These are phyloP conservation scores for Lynx canadensis DNA, from an alignment of 2,113 vertebrate genomes.

Conservation along the genomic window DNA sequence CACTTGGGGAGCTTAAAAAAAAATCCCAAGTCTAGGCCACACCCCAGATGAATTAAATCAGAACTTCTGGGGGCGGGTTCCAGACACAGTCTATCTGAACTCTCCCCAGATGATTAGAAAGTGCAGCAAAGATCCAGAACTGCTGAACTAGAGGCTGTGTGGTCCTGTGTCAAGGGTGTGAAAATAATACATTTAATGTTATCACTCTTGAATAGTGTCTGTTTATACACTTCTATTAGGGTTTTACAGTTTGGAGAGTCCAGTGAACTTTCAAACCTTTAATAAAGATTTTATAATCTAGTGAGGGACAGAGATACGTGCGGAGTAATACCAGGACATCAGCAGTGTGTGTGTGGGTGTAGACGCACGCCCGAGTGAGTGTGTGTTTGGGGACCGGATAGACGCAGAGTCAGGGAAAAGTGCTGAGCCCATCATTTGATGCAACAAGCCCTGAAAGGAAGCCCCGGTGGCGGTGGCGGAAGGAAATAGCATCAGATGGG, in stretches of 20 bases:
- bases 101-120: neutral
- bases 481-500: slow-evolving; percentile 34
- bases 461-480: neutral
- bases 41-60: neutral
- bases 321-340: slow-evolving; percentile 17
- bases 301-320: neutral
- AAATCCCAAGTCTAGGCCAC: neutral
- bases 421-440: slow-evolving; percentile 41
- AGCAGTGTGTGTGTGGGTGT: neutral
- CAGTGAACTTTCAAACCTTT: neutral
- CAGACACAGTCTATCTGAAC: neutral
- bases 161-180: neutral
- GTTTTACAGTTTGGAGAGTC: neutral
- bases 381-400: neutral
- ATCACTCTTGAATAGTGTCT: neutral
- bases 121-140: neutral
- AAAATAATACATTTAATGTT: neutral
- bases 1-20: neutral
- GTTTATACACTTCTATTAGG: neutral
- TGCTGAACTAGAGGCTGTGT: neutral
- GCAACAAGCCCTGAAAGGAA: slow-evolving; percentile 53
- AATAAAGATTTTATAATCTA: neutral
- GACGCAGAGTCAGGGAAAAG: neutral
- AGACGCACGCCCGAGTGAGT: too few species aligned
- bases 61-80: neutral